A percentile compares a stretch with the other conserved stretches of the same genome.
Conservation (phyloP, 2,113 vertebrate species). For the Thryonomys swinderianus region DNA sequence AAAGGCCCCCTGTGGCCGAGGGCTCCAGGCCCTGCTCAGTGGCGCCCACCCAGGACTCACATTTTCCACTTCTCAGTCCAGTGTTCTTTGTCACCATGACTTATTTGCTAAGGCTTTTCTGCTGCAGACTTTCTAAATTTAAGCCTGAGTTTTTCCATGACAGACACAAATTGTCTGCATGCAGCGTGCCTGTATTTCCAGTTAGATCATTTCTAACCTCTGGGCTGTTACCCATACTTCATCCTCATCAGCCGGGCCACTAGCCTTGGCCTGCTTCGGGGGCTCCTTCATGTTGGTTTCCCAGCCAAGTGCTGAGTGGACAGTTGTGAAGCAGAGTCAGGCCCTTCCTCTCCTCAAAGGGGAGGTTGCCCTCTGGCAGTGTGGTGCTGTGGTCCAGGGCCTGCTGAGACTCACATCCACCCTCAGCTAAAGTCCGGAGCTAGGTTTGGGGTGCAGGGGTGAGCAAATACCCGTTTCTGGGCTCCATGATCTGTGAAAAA, state of each 20-base stretch:
- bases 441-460: not conserved
- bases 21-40: not conserved
- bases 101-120: slow-evolving; percentile 26
- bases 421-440: not conserved
- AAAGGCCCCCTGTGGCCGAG: not conserved
- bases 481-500: not conserved
- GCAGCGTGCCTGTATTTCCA: not conserved
- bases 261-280: not conserved
- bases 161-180: not conserved
- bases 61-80: not conserved
- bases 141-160: slow-evolving; percentile 3
- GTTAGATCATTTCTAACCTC: slow-evolving; percentile 26
- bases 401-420: not conserved
- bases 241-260: not conserved
- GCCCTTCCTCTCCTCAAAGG: not conserved
- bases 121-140: slow-evolving; percentile 52
- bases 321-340: not conserved
- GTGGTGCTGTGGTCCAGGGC: not conserved
- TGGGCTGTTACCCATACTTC: not conserved
- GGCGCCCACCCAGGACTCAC: accelerated
- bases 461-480: slow-evolving; percentile 31
- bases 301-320: not conserved
- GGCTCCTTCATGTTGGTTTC: not conserved
- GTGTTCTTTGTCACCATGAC: not conserved
- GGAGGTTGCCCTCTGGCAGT: not conserved